Evolutionary conservation across 2,888 invertebrate genomes (phyloP).

Genomic region (Pristionchus japonicus): DNA sequence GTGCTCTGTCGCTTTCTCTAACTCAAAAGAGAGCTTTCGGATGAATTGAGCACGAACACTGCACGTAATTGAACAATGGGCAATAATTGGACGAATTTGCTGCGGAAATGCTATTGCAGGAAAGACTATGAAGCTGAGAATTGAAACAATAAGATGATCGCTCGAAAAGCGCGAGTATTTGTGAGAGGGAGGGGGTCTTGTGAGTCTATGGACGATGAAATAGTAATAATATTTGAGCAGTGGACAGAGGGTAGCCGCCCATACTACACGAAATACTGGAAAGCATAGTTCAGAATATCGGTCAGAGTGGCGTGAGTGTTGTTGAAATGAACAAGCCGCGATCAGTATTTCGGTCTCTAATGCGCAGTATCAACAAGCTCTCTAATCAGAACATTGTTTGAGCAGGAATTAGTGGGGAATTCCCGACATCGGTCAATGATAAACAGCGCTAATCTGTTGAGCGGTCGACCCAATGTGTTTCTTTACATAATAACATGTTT

Average conservation of each 20-base stretch:
- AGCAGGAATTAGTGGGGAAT: neutral
- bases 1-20: neutral
- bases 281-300: too few species aligned
- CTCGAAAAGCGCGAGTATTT: neutral
- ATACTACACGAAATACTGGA: neutral
- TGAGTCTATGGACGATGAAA: neutral
- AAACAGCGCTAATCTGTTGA: neutral
- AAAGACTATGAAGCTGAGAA: neutral
- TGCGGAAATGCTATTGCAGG: neutral
- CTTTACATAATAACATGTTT: neutral
- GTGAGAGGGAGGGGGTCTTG: neutral
- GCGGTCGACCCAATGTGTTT: neutral
- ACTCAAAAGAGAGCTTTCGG: neutral
- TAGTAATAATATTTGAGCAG: slow-evolving; percentile 1
- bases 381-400: neutral
- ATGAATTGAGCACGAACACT: neutral
- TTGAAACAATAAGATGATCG: too few species aligned
- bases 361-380: neutral
- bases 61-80: neutral
- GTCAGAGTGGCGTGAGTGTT: neutral
- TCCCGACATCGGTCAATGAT: neutral
- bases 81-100: neutral
- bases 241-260: neutral
- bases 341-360: neutral
- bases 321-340: neutral